These are phyloP conservation scores for Melipona quadrifasciata DNA, from an alignment of 1,140 invertebrate species.

Conservation along the genomic window DNA sequence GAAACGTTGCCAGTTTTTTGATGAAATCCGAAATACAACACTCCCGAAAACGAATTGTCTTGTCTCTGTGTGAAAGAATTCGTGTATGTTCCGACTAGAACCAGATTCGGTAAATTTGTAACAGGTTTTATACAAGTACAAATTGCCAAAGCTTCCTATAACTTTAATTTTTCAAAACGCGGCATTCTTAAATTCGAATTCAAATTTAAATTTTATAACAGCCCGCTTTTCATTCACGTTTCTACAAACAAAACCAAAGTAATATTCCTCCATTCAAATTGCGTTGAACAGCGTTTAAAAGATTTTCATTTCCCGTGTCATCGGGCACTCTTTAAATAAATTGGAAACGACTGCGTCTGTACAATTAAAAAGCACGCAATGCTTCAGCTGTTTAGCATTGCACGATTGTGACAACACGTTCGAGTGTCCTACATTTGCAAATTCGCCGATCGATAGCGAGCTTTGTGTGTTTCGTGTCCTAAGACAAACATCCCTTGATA, in stretches of 20 bases:
- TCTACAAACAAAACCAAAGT: no score
- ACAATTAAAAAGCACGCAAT: not conserved
- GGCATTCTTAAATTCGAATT: not conserved
- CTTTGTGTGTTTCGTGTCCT: slow-evolving; percentile 6
- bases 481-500: slow-evolving; percentile 8
- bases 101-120: not conserved
- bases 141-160: no score
- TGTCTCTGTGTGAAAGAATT: not conserved
- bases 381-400: not conserved
- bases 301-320: not conserved
- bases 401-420: slow-evolving; percentile 21
- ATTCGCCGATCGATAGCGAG: slow-evolving; percentile 34
- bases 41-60: not conserved
- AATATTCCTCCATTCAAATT: not conserved
- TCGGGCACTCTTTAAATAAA: no score
- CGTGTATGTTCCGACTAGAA: not conserved
- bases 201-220: not conserved
- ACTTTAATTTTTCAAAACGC: not conserved
- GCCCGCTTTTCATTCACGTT: not conserved
- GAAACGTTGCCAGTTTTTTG: slow-evolving; percentile 58
- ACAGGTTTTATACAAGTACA: no score
- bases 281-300: not conserved
- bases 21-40: slow-evolving; percentile 17
- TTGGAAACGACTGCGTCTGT: not conserved
- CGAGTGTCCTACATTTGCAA: slow-evolving; percentile 18